Conservation (phyloP, 1,140 invertebrate species). For the Sipha flava region DNA sequence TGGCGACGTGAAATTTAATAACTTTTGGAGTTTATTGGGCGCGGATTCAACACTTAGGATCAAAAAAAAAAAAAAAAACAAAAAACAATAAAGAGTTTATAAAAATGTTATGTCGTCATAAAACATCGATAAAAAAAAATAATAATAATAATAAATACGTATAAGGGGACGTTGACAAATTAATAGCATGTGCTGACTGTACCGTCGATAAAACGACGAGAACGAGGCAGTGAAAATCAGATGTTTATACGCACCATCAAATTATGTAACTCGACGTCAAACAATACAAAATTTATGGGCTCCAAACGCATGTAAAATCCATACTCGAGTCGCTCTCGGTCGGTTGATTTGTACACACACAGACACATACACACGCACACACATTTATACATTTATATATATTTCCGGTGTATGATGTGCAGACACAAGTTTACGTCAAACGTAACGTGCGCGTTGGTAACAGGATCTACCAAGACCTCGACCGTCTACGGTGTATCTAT, state of each 20-base stretch:
- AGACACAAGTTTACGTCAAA: neutral
- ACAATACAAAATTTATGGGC: neutral
- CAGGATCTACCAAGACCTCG: neutral
- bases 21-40: neutral
- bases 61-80: neutral
- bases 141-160: no score
- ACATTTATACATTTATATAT: neutral
- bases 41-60: neutral
- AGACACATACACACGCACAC: neutral
- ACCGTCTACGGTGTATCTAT: no score
- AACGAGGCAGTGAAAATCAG: neutral
- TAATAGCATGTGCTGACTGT: slow-evolving; percentile 2
- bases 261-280: neutral
- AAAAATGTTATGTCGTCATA: neutral
- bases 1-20: neutral
- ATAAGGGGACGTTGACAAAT: slow-evolving; percentile 8
- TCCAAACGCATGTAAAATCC: neutral
- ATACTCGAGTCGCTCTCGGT: neutral
- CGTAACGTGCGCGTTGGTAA: neutral
- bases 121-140: neutral
- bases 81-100: neutral
- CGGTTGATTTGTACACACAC: neutral
- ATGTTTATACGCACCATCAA: slow-evolving; percentile 4
- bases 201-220: neutral
- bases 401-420: no score